These are phyloP conservation scores for Odobenus rosmarus DNA, from an alignment of 2,113 vertebrate species.

Conservation along the genomic window DNA sequence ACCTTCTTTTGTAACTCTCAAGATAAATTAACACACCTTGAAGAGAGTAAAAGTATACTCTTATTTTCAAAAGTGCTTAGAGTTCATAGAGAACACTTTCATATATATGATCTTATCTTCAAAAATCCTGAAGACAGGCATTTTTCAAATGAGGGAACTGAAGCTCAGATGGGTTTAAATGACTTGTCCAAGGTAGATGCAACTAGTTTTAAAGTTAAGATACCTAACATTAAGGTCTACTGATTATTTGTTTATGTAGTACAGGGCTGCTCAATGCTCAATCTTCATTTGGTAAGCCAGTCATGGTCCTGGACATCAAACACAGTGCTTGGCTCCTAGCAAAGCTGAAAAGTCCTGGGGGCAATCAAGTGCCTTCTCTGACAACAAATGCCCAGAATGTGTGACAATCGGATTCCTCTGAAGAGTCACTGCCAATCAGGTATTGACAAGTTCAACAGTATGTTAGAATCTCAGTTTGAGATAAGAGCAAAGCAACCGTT, in stretches of 20 bases:
- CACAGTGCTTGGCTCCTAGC: neutral
- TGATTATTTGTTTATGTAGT: neutral
- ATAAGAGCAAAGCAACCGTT: conserved; percentile 68
- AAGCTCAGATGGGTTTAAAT: neutral
- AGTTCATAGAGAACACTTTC: neutral
- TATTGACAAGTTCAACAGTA: neutral
- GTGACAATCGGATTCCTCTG: neutral
- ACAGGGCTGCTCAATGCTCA: neutral
- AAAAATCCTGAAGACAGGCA: neutral
- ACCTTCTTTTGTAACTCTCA: neutral
- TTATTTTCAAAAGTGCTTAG: neutral
- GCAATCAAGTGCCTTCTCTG: neutral
- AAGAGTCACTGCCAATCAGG: neutral
- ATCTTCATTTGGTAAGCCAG: neutral
- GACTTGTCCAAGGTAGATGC: neutral
- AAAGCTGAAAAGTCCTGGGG: neutral
- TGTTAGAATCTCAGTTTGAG: conserved; percentile 20
- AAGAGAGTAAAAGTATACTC: neutral
- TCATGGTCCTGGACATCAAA: neutral
- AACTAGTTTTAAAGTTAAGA: neutral
- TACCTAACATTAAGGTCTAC: neutral
- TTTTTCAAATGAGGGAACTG: neutral
- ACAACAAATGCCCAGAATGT: neutral
- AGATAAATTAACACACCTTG: neutral
- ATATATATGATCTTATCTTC: neutral